Evolutionary conservation across 2,888 invertebrate genomes (phyloP).

Genomic region (Tinea trinotella): DNA sequence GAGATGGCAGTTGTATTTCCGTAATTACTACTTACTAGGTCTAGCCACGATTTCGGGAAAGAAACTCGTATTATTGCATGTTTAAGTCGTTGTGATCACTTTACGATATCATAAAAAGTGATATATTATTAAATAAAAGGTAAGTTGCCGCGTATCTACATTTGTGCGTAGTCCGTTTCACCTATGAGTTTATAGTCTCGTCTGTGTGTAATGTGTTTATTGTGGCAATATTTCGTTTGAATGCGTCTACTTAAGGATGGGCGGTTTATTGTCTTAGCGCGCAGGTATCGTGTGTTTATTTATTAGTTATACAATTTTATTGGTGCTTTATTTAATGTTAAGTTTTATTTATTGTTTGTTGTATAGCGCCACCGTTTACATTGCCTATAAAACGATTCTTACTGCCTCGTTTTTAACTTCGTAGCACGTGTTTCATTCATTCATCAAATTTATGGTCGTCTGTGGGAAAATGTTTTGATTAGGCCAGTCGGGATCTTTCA

Average conservation of each 20-base stretch:
- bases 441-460: slow-evolving; percentile 70
- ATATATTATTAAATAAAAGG: slow-evolving; percentile 32
- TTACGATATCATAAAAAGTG: slow-evolving; percentile 65
- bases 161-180: slow-evolving; percentile 26
- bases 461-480: slow-evolving; percentile 67
- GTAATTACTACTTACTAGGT: slow-evolving; percentile 56
- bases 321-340: slow-evolving; percentile 70
- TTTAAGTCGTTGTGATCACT: slow-evolving; percentile 50
- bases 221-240: slow-evolving; percentile 70
- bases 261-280: slow-evolving; percentile 66
- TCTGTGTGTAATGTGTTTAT: slow-evolving; percentile 68
- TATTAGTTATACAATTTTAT: slow-evolving; percentile 73
- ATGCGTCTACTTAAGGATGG: slow-evolving; percentile 61
- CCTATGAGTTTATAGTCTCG: slow-evolving; percentile 54
- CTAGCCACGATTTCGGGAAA: slow-evolving; percentile 54
- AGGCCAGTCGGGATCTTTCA: slow-evolving; percentile 35
- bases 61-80: slow-evolving; percentile 60
- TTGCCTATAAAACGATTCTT: slow-evolving; percentile 71
- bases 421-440: slow-evolving; percentile 71
- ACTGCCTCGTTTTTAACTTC: slow-evolving; percentile 67
- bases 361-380: slow-evolving; percentile 63
- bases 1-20: slow-evolving; percentile 55
- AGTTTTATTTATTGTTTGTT: slow-evolving; percentile 70
- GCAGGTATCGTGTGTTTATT: slow-evolving; percentile 72
- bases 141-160: slow-evolving; percentile 29